phyloP scores from a whole-genome alignment of 1,140 invertebrate species.

The Aphelinus atriplicis region DNA sequence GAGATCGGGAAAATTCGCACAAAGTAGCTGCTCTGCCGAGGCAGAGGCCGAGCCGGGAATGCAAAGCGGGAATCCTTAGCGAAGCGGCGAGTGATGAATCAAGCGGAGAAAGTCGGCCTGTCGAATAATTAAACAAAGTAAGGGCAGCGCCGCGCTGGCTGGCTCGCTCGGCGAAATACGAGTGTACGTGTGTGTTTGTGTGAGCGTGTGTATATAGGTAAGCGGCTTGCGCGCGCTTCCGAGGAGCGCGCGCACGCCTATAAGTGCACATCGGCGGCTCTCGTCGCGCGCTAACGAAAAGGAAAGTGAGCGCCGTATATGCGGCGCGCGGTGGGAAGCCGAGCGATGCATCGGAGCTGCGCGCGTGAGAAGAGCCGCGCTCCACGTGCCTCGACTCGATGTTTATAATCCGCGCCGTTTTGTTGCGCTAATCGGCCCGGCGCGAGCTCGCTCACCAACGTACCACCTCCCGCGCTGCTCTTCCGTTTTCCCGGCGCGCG shows the following conservation, averaged over 20 bases:
- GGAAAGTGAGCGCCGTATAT: conserved; percentile 17
- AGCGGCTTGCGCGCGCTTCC: conserved; percentile 29
- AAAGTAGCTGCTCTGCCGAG: too few species aligned
- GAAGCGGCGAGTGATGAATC: too few species aligned
- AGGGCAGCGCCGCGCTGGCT: conserved; percentile 4
- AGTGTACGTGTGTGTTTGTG: conserved; percentile 3
- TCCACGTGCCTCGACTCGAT: not conserved
- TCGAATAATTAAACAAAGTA: conserved; percentile 35
- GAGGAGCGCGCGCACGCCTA: conserved; percentile 30
- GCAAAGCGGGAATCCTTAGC: conserved; percentile 6
- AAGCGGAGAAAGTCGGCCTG: conserved; percentile 31
- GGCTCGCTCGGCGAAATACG: not conserved
- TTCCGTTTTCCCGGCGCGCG: not conserved
- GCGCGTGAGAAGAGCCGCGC: conserved; percentile 8
- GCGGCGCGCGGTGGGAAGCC: not conserved
- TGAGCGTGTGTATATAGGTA: conserved; percentile 42
- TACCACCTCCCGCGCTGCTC: too few species aligned
- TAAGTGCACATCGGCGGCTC: too few species aligned
- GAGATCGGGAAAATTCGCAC: too few species aligned
- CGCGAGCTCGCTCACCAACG: conserved; percentile 11
- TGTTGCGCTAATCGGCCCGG: conserved; percentile 34
- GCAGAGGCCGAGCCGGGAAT: too few species aligned
- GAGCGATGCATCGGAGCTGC: not conserved
- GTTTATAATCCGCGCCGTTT: conserved; percentile 44
- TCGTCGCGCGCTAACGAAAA: conserved; percentile 21